Evolutionary conservation across 2,888 invertebrate species (phyloP), one percentile per base, ranked within the genome.

Genomic region (Nematopogon swammerdamellus): DNA sequence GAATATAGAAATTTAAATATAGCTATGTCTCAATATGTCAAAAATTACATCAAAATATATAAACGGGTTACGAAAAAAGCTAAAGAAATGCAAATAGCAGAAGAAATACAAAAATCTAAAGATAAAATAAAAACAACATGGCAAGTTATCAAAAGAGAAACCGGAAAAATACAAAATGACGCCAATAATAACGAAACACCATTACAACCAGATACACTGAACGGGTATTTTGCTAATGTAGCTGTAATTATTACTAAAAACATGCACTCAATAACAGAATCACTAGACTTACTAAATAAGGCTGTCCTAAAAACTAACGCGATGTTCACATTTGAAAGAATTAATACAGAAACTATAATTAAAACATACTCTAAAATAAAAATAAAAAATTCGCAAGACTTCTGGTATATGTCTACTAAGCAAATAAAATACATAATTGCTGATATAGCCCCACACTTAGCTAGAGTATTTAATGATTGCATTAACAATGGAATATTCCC

Each of bases 391-490:
- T 16, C 43, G 5, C 16, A n/a, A 16, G 43, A 43, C 18, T 43
- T 43, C n/a, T n/a, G 18, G n/a, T 5, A 17, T 17, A n/a, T 43
- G 18, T 43, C 43, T 14, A 17, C 18, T 8, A 43, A 17, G 14
- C n/a, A 16, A 43, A 43, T 43, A 16, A 43, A 43, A 17, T 43
- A n/a, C n/a, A 43, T 43, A 5, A 43, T 43, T 43, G 43, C n/a
- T 4, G n/a, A 17, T 11, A 43, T 43, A n/a, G 43, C 43, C n/a
- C 16, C n/a, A 16, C 46, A 47, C 1, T 44, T 54, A 2, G 36
- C 49, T 1, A 49, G 48, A 36, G 44, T 55, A n/a, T 45, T 53
- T 16, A 56, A 53, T 29, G 36, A 20, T 29, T 54, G 50, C 29
- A 20, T 52, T 1, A 10, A 14, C 14, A 18, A 46, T 29, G 52